Evolutionary conservation across 1,140 invertebrate genomes (phyloP), one percentile per base, ranked within the genome.

Genomic region (Riptortus pedestris): DNA sequence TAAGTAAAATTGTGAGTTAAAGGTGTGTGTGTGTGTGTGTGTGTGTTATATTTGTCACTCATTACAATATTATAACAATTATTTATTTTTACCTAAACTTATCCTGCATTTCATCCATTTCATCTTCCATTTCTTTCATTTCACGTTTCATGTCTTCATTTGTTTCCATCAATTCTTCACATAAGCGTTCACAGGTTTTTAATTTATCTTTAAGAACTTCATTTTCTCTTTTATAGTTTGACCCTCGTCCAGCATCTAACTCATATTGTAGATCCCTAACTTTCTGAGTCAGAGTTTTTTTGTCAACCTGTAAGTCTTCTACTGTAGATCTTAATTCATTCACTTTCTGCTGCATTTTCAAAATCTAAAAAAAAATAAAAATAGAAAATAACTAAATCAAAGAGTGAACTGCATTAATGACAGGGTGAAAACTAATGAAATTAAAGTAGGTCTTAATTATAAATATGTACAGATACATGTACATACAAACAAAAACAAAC

Each of bases 91-190:
- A 85, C 83, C 87, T 83, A 75, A 96, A 97, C 73, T 91, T 93
- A 74, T 97, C 93, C 74, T 98, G 93, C 85, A 98, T 89, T 77
- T 99, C 94, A 72, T 98, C 94, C 76, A 98, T 94, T 79, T 98
- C 95, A 63, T 93, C 89, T 72, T 95, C 91, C 70, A 98, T 78
- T 70, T 96, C 91, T 58, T 88, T 77, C 20, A 98, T 84, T 74
- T 99, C 94, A 68, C 90, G 88, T 71, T 95, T 94, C 77, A 97
- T 88, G 55, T 91, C 87, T 72, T 96, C 90, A 77, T 98, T 98
- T 75, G 98, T 96, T 71, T 96, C 91, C 85, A 93, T 91, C 1
- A 98, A 77, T 67, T 92, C 90, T 73, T 96, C 91, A 71, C 91
- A 91, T 1, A 95, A 78, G 55, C 85, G 87, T 77, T 97, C 93